Evolutionary conservation across 1,140 invertebrate species (phyloP).

Genomic region (Yoshiicerus persimilis): DNA sequence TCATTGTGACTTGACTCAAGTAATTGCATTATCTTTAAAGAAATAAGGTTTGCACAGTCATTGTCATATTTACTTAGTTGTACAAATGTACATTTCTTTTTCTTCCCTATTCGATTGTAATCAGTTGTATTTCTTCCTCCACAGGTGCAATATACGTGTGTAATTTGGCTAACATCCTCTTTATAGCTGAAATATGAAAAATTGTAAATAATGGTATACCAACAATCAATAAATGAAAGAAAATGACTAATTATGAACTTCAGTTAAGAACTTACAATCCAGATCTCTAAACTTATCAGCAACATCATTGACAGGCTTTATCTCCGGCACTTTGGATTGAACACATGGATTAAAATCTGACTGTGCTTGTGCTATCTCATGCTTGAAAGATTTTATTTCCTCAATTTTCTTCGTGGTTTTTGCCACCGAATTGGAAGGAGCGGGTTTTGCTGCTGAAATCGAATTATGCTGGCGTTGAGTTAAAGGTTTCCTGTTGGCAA

Average conservation of each 20-base stretch:
- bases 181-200: slow-evolving; percentile 26
- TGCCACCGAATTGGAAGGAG: background rate
- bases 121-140: background rate
- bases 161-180: slow-evolving; percentile 24
- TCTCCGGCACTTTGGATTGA: background rate
- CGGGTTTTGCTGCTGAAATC: background rate
- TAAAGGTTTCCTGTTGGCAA: background rate
- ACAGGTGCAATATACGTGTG: slow-evolving; percentile 27
- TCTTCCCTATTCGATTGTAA: slow-evolving; percentile 36
- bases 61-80: background rate
- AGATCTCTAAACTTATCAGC: background rate
- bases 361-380: background rate
- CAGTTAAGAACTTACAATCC: background rate
- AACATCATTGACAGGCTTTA: background rate
- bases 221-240: background rate
- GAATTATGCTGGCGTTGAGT: background rate
- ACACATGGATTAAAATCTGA: background rate
- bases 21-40: background rate
- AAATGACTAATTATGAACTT: background rate
- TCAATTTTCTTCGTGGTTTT: background rate
- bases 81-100: background rate
- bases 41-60: background rate
- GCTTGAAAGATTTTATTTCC: background rate
- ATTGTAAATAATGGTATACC: background rate
- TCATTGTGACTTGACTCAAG: background rate